Evolutionary conservation across 92 coral and sea anemone species (phyloP), one percentile per base, ranked within the genome.

Genomic region (Actinernus sp.): DNA sequence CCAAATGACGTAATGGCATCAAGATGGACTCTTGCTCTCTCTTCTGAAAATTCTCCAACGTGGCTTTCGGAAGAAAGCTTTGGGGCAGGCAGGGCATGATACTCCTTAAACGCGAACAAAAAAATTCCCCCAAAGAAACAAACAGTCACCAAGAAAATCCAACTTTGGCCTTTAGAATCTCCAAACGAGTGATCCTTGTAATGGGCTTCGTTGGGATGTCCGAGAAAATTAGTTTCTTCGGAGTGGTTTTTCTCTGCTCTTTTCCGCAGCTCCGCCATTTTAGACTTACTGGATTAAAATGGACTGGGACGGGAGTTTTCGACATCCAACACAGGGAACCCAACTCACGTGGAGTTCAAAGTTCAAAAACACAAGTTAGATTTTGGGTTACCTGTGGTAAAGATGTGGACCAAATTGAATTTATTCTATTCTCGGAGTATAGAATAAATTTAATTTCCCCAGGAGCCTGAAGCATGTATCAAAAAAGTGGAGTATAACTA

Each of bases 21-120:
- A 44, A 95, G 86, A 54, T 95, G 96, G 1, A 53, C 39, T 28
- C 99, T 73, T 11, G 99, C 99, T 49, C 86, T 73, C 67, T 86
- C 91, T 66, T 95, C 99, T 14, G 93, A 85, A 68, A 95, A 95
- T 28, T 95, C 96, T 25, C 91, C 78, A 10, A 28, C 10, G 30
- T 73, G 45, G 53, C 86, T 76, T 62, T 80, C 76, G 7, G 46
- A 43, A 9, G 37, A 55, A 7, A 71, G 71, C 60, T 79, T 91
- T 6, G 79, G 86, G 21, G 78, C 39, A 20, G 99, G 99, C 3
- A 95, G 85, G 4, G 73, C 43, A 14, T 82, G 92, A 6, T 82
- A 80, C 23, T 97, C 77, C 26, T 49, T 19, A 20, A 69, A 73
- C 58, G 87, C 48, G 23, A 81, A 39, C 29, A 55, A 51, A n/a